Base-by-base conservation (phyloP, 2,797 vertebrate species). In the Sebastes variabilis region DNA sequence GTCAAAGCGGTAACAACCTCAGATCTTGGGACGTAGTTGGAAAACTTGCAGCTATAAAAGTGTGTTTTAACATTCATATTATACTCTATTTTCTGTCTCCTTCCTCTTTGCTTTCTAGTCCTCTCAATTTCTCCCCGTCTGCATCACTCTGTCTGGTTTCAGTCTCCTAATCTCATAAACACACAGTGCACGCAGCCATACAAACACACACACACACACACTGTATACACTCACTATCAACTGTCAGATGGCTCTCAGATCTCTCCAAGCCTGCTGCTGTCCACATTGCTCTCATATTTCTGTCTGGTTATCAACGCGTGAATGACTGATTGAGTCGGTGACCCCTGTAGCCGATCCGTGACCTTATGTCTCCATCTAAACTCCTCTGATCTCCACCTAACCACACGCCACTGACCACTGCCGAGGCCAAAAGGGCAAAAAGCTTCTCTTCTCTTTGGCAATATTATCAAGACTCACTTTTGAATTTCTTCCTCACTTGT, bases 221-320 rank as follows among this genome's bases (percentile, higher is more conserved):
- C 6, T 4, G 52, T 65, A 16, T 24, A 68, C 56, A 59, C 49
- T 24, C 58, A 16, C 12, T 11, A 24, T 72, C 71, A 76, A 60
- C 46, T 79, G 64, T 36, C 71, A 79, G 74, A 81, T 80, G 77
- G 72, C 76, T 80, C 78, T 88, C 79, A 80, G 66, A 69, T 82
- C 80, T 80, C 67, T 80, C 79, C 27, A 14, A 34, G 14, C 66
- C 67, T 66, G 75, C 77, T 70, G 42, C 59, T 60, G 76, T 65
- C 77, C 61, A 79, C 81, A 77, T 89, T 54, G 36, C 66, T 80
- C 90, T 90, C 90, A 88, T 84, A 87, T 93, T 86, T 91, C 88
- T 85, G 70, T 79, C 49, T 81, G 82, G 66, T 74, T 62, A 72
- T 72, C 72, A 79, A 5, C 1, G 18, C 81, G 49, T 80, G 86